phyloP scores from a whole-genome alignment of 2,113 vertebrate species.

The Falco punctatus region DNA sequence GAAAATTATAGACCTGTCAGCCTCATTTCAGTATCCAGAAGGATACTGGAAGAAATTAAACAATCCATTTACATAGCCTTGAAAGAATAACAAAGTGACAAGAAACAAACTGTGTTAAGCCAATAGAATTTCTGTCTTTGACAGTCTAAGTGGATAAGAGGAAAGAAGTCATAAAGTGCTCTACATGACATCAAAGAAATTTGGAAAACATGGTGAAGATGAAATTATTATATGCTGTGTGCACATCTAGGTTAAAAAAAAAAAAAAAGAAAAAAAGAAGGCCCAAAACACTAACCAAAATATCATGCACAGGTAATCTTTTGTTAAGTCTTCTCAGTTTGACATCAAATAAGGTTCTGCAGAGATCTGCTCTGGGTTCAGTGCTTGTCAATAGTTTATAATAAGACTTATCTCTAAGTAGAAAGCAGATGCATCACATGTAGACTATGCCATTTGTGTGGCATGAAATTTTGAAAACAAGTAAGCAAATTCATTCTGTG shows the following conservation, averaged over 20 bases:
- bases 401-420: neutral
- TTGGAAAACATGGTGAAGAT: neutral
- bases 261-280: fast-evolving
- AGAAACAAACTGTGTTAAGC: neutral
- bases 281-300: neutral
- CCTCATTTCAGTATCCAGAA: neutral
- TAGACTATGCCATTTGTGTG: neutral
- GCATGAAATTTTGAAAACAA: neutral
- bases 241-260: neutral
- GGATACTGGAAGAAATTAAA: neutral
- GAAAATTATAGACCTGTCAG: neutral
- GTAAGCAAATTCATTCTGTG: neutral
- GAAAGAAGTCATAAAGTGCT: neutral
- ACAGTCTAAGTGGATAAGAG: neutral
- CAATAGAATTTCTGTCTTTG: neutral
- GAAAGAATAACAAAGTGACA: neutral
- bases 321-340: neutral
- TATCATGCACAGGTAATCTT: neutral
- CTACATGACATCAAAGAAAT: neutral
- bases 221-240: neutral
- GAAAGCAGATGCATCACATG: neutral
- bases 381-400: neutral
- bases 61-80: neutral
- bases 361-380: neutral
- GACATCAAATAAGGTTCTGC: neutral